Base-by-base conservation (phyloP, 2,113 vertebrate genomes). In the Hemiprocne comata region DNA sequence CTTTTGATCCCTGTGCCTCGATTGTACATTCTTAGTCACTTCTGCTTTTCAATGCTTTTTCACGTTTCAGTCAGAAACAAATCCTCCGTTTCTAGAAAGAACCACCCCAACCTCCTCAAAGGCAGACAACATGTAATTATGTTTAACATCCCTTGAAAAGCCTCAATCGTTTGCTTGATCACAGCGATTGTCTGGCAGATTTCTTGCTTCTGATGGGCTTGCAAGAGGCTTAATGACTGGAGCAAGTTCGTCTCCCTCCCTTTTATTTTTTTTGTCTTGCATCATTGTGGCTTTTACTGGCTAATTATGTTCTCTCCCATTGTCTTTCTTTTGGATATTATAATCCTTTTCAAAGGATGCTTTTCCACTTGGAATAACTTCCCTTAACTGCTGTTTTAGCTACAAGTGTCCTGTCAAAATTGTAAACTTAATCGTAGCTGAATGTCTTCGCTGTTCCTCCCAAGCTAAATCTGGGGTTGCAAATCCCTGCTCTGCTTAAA, bases 41-140 rank as follows among this genome's bases (percentile, higher is more conserved):
- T 40, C 5, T 34, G 34, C 0, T 12, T 87, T 89, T 11, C 36
- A 81, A 64, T 53, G 9, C 15, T n/a, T 62, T 54, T 28, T 10
- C 33, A 16, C 0, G 0, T 33, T 40, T 34, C 29, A 20, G 83
- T 34, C 10, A 29, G 16, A 70, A 36, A 38, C 15, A 53, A 55
- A 57, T 77, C 20, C 26, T 74, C 61, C 29, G 6, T 24, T 18
- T 40, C 13, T 34, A 0, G 17, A 17, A 75, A 73, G 57, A 61
- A 4, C 4, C 40, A 40, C 40, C 40, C 40, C 40, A 40, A 13
- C 40, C 40, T 40, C 40, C 40, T 40, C 57, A 58, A 36, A 36
- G 51, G 31, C 65, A 85, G 57, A 20, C 48, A 74, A 15, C 19
- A 2, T 17, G 3, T 3, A 42, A 72, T 82, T 66, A 15, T 31